Conservation (phyloP, 2,888 invertebrate species). For the Melanchra persicariae region DNA sequence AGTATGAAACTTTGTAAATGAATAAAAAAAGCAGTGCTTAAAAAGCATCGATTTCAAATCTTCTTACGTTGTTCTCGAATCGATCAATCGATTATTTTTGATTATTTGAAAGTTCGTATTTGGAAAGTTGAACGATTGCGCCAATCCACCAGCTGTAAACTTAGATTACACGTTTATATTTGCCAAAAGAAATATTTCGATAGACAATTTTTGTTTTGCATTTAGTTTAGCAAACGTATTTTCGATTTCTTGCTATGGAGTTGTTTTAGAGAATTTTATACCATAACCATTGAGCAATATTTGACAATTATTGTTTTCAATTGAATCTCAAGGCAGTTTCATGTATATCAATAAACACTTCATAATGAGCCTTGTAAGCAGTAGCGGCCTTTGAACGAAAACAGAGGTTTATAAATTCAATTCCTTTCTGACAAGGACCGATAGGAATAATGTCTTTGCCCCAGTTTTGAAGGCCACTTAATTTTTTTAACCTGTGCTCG, state of each 20-base stretch:
- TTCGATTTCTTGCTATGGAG: slow-evolving; percentile 30
- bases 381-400: slow-evolving; percentile 43
- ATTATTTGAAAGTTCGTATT: background rate
- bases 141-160: background rate
- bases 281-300: slow-evolving; percentile 11
- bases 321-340: slow-evolving; percentile 51
- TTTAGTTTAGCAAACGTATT: slow-evolving; percentile 48
- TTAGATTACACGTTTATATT: slow-evolving; percentile 30
- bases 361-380: slow-evolving; percentile 35
- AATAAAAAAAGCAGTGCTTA: background rate
- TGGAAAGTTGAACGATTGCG: background rate
- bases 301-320: slow-evolving; percentile 22
- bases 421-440: background rate
- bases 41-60: background rate
- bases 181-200: slow-evolving; percentile 49
- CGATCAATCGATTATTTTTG: background rate
- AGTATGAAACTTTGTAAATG: background rate
- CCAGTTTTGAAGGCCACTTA: background rate
- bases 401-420: background rate
- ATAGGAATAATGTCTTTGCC: background rate
- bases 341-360: slow-evolving; percentile 33
- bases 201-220: slow-evolving; percentile 49
- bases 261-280: slow-evolving; percentile 7
- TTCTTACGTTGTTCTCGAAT: background rate
- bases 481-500: background rate